phyloP scores from a whole-genome alignment of 2,113 vertebrate species.

The Pampusana beccarii region DNA sequence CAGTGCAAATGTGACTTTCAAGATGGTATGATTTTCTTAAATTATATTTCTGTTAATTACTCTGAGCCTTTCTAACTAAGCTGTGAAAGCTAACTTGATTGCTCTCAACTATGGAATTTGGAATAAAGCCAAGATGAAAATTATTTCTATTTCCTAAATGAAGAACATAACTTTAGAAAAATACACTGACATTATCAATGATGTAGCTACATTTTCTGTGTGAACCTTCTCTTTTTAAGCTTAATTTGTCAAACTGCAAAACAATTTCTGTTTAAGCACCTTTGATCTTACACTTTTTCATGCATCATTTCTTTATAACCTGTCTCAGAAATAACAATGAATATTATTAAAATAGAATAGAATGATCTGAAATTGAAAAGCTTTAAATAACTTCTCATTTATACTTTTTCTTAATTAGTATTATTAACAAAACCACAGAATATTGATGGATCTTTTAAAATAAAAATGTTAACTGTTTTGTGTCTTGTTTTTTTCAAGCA shows the following conservation, averaged over 20 bases:
- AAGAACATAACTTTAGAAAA: background rate
- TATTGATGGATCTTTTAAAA: background rate
- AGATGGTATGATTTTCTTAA: slow-evolving; percentile 65
- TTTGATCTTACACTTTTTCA: background rate
- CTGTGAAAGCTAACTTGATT: slow-evolving; percentile 4
- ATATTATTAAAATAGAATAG: slow-evolving; percentile 12
- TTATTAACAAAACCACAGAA: background rate
- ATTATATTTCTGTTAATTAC: slow-evolving; percentile 15
- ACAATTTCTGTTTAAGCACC: background rate
- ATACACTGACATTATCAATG: background rate
- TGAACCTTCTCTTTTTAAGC: background rate
- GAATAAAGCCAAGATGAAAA: slow-evolving; percentile 13
- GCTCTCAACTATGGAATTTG: background rate
- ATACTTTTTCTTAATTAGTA: background rate
- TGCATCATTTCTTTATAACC: background rate
- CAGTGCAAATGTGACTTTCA: slow-evolving; percentile 75
- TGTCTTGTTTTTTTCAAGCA: background rate
- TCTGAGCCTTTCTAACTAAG: background rate
- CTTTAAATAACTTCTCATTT: background rate
- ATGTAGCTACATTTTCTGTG: background rate
- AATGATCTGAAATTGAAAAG: background rate
- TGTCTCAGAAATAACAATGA: slow-evolving; percentile 30
- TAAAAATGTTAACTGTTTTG: background rate
- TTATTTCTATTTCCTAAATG: background rate
- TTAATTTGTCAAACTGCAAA: slow-evolving; percentile 34